These are phyloP conservation scores for Macrophya annulata DNA, from an alignment of 2,888 invertebrate genomes.

Conservation along the genomic window DNA sequence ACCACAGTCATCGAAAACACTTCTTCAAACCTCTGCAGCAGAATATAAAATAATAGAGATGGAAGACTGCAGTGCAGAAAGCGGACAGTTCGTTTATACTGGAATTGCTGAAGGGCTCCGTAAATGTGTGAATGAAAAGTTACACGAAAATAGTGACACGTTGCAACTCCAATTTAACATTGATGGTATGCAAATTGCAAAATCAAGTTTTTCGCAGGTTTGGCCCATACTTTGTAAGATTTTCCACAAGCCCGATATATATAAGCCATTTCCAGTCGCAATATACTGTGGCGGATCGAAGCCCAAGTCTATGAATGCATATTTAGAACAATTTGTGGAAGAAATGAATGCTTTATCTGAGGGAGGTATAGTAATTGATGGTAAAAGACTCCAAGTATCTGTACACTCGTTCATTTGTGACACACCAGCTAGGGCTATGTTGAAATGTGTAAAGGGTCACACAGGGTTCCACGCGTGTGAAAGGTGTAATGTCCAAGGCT, in stretches of 20 bases:
- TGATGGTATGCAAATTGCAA: constrained; percentile 28
- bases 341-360: constrained; percentile 39
- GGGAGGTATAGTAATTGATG: constrained; percentile 17
- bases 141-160: not conserved
- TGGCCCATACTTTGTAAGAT: constrained; percentile 36
- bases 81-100: constrained; percentile 27
- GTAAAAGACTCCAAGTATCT: not conserved
- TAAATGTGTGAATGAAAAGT: constrained; percentile 28
- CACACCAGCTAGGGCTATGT: constrained; percentile 57
- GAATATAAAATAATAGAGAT: not conserved
- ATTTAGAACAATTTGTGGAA: constrained; percentile 20
- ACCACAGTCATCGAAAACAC: constrained; percentile 25
- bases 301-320: constrained; percentile 17
- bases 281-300: constrained; percentile 33
- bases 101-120: constrained; percentile 9
- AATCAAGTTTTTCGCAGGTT: constrained; percentile 19
- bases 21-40: not conserved
- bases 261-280: constrained; percentile 31
- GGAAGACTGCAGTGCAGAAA: constrained; percentile 2
- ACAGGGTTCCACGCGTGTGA: constrained; percentile 32
- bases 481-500: constrained; percentile 24
- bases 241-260: not conserved
- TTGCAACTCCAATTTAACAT: constrained; percentile 18
- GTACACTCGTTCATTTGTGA: constrained; percentile 60
- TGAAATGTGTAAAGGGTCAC: constrained; percentile 58